These are phyloP conservation scores for Galagoides demidoff DNA, from an alignment of 2,797 vertebrate species.

Conservation along the genomic window DNA sequence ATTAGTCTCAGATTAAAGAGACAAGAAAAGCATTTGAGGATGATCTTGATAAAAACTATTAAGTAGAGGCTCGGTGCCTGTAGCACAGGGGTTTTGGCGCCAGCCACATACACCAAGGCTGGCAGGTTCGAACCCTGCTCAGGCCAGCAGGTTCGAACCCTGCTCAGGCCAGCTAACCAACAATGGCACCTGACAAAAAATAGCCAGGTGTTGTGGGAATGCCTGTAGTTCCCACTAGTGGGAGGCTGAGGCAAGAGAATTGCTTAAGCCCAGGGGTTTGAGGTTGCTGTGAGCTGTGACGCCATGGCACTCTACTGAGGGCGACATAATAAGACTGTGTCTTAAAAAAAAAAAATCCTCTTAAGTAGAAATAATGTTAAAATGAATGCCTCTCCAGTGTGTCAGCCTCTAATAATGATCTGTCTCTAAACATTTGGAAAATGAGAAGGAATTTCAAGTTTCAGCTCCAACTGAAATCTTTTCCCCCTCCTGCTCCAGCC, in stretches of 20 bases:
- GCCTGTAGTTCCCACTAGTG: no score
- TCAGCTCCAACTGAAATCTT: background rate
- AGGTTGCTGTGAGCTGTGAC: no score
- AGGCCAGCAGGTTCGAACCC: no score
- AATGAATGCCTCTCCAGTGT: background rate
- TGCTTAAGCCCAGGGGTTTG: no score
- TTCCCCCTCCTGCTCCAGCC: background rate
- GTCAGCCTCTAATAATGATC: background rate
- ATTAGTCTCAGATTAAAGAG: constrained; percentile 41
- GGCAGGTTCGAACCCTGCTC: no score
- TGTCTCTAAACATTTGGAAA: background rate
- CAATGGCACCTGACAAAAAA: background rate
- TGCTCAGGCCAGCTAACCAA: no score
- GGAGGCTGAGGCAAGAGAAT: no score
- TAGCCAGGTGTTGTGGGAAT: no score
- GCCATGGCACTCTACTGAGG: no score
- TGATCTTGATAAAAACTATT: background rate
- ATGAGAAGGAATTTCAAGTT: background rate
- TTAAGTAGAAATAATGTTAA: background rate
- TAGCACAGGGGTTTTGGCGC: no score
- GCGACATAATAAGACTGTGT: background rate
- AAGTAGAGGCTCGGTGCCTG: background rate
- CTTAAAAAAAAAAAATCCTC: background rate
- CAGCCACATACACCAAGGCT: no score
- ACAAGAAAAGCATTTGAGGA: background rate